Evolutionary conservation across 2,113 vertebrate species (phyloP).

Genomic region (Euleptes europaea): DNA sequence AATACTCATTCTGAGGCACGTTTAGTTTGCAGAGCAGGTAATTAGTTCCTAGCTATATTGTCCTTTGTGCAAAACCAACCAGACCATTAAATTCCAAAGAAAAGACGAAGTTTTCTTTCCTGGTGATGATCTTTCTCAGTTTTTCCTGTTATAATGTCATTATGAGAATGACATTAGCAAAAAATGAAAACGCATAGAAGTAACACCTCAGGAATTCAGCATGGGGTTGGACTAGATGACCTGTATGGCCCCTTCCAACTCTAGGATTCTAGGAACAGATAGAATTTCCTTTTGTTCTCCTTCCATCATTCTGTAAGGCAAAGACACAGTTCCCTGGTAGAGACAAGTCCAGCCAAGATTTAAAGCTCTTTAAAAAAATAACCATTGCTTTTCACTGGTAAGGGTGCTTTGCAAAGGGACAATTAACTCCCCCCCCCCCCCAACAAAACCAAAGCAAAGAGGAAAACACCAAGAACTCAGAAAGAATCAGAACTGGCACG

Average conservation of each 20-base stretch:
- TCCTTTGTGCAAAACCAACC: conserved; percentile 13
- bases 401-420: conserved; percentile 50
- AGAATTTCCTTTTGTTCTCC: conserved; percentile 22
- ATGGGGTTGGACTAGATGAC: no score
- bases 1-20: background rate
- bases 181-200: conserved; percentile 32
- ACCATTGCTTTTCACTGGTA: conserved; percentile 39
- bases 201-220: background rate
- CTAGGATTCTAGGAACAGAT: no score
- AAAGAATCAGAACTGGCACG: conserved; percentile 64
- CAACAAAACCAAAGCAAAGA: conserved; percentile 51
- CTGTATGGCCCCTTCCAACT: no score
- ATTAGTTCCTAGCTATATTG: conserved; percentile 2
- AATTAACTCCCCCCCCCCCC: conserved; percentile 39
- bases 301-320: conserved; percentile 25
- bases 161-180: background rate
- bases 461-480: conserved; percentile 31
- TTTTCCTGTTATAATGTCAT: background rate
- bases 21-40: background rate
- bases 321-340: conserved; percentile 39
- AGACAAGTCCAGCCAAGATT: conserved; percentile 45
- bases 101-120: background rate
- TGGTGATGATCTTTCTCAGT: background rate
- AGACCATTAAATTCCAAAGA: conserved; percentile 9
- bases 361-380: background rate